Evolutionary conservation across 2,797 vertebrate species (phyloP), one percentile per base, ranked within the genome.

Genomic region (Agapornis canus): DNA sequence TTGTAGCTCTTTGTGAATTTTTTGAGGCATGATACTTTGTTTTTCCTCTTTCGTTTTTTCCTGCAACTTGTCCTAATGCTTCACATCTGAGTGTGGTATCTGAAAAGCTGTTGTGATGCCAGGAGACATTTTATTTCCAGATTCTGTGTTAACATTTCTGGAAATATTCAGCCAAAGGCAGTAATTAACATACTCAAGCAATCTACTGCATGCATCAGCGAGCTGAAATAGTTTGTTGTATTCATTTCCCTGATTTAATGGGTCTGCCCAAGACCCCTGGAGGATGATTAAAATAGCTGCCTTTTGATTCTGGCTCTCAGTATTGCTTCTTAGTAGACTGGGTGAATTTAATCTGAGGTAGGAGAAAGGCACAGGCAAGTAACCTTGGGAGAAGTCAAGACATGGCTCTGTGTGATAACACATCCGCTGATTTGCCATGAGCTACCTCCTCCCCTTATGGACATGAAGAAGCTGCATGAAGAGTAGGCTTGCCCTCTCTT

Each of bases 131-230:
- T 31, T 27, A 31, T 32, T 84, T 32, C 66, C 43, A 84, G 60
- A 48, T 89, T 78, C 65, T 70, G 10, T 70, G 60, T 82, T 82
- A 95, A 64, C 40, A 26, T 92, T 86, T 70, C 70, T 90, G 83
- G 47, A 95, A 79, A 80, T 42, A 22, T 94, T 82, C 86, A 94
- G 80, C 77, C 70, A 82, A 63, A 56, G 88, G 90, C 56, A 63
- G 61, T 84, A 65, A 92, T 89, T 95, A 92, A 84, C 57, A 72
- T 91, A 76, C 19, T 45, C 0, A 2, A 39, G 69, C 42, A 69
- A 68, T 75, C 70, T 77, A 57, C n/a, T 86, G 51, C 54, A 57
- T 16, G 35, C 76, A 83, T 56, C 82, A 69, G 47, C 0, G 3
- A 48, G 49, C 73, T 83, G 85, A 81, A 75, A 40, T 51, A 9